Conservation (phyloP, 1,140 invertebrate genomes). For the Monochamus saltuarius region DNA sequence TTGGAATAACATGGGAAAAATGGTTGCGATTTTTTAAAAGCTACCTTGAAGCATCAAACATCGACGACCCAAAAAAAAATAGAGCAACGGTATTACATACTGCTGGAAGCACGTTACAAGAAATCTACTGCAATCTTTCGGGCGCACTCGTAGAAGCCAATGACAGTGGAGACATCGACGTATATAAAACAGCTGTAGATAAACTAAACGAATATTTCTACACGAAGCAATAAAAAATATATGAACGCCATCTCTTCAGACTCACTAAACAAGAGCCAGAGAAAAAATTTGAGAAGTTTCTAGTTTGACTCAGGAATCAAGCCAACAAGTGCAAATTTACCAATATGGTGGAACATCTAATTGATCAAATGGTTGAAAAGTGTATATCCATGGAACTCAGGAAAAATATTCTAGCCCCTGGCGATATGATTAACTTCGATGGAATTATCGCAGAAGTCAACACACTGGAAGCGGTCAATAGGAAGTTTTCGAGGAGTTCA, state of each 20-base stretch:
- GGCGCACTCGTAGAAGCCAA: not conserved
- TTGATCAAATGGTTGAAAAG: constrained; percentile 24
- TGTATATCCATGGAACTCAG: constrained; percentile 9
- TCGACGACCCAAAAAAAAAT: not conserved
- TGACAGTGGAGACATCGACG: not conserved
- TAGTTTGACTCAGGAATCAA: too few species aligned
- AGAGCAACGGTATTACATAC: not conserved
- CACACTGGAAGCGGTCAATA: too few species aligned
- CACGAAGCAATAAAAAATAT: too few species aligned
- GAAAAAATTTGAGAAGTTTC: too few species aligned
- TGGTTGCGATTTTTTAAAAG: too few species aligned
- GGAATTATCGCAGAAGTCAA: constrained; percentile 4
- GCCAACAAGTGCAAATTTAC: constrained; percentile 22
- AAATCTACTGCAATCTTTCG: too few species aligned
- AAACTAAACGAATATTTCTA: not conserved
- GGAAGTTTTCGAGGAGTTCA: too few species aligned
- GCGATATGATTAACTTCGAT: constrained; percentile 8
- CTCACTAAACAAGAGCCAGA: too few species aligned
- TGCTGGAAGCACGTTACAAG: too few species aligned
- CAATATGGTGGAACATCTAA: too few species aligned
- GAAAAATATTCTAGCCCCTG: constrained; percentile 16
- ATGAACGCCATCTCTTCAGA: too few species aligned
- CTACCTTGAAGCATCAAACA: not conserved
- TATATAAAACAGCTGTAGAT: not conserved
- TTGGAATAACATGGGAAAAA: not conserved